Conservation (phyloP, 2,888 invertebrate genomes). For the Drosophila merina region DNA sequence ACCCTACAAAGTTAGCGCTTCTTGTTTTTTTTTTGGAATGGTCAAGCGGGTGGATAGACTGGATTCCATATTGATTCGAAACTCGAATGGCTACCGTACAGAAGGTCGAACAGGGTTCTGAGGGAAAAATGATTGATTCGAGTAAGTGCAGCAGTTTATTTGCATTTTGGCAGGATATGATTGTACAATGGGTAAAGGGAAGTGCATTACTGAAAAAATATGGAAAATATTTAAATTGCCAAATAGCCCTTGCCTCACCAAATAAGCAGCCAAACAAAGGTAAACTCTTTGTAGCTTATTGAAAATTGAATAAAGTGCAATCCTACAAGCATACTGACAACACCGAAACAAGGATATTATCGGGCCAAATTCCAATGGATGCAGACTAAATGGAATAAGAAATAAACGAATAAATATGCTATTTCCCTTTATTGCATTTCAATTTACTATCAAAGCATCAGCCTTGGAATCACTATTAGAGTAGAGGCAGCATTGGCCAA, state of each 20-base stretch:
- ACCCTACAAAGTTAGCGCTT: neutral
- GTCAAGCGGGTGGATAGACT: neutral
- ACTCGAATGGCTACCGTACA: too few relatives aligned
- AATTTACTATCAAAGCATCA: conserved; percentile 53
- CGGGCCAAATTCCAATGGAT: conserved; percentile 16
- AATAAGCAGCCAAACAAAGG: conserved; percentile 30
- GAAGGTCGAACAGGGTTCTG: neutral
- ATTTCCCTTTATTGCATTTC: conserved; percentile 58
- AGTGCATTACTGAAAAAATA: conserved; percentile 25
- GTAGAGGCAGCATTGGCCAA: conserved; percentile 15
- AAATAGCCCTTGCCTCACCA: conserved; percentile 9
- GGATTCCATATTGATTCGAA: neutral
- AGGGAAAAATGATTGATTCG: conserved; percentile 56
- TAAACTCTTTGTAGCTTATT: conserved; percentile 39
- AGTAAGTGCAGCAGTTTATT: conserved; percentile 33
- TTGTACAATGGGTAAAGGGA: conserved; percentile 31
- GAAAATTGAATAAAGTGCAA: conserved; percentile 52
- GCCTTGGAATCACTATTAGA: neutral
- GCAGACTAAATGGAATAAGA: conserved; percentile 19
- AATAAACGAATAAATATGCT: conserved; percentile 43
- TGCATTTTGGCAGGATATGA: conserved; percentile 38
- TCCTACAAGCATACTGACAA: conserved; percentile 3
- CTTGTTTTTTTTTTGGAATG: neutral
- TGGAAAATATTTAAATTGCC: conserved; percentile 37
- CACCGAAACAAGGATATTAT: neutral